Conservation (phyloP, 2,113 vertebrate genomes). For the Periophthalmodon schlosseri region DNA sequence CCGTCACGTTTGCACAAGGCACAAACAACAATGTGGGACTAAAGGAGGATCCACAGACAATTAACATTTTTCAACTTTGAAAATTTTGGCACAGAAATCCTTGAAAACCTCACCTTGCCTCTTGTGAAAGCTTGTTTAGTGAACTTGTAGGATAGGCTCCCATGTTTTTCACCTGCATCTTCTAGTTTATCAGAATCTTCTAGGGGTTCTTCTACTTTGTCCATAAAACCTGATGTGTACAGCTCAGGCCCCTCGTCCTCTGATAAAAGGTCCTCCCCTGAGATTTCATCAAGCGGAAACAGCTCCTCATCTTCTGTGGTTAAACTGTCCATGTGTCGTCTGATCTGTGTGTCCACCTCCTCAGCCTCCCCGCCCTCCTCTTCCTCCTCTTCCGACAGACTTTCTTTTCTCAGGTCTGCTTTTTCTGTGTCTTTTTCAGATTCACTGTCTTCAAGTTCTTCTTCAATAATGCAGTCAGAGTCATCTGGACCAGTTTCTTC, state of each 20-base stretch:
- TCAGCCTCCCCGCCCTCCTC: constrained; percentile 73
- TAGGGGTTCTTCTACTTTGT: constrained; percentile 47
- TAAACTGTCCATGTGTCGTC: constrained; percentile 58
- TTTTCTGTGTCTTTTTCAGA: constrained; percentile 76
- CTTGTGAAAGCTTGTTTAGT: constrained; percentile 85
- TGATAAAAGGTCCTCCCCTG: constrained; percentile 83
- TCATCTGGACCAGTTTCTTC: constrained; percentile 63
- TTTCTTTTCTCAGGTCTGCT: constrained; percentile 68
- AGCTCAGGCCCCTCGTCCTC: constrained; percentile 79
- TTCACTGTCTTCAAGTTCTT: constrained; percentile 76
- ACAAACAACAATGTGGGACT: constrained; percentile 90
- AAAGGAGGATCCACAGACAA: constrained; percentile 10
- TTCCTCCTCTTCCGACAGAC: constrained; percentile 42
- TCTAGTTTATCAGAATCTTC: constrained; percentile 44
- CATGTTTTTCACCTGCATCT: constrained; percentile 33
- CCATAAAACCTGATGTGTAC: constrained; percentile 52
- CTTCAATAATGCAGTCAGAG: constrained; percentile 79
- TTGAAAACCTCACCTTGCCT: constrained; percentile 83
- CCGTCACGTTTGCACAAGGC: constrained; percentile 92
- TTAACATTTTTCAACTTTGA: neutral
- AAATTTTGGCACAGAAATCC: neutral
- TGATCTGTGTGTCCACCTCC: constrained; percentile 41
- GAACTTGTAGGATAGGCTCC: constrained; percentile 81
- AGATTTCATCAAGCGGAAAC: constrained; percentile 73
- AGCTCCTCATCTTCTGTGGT: constrained; percentile 78